Evolutionary conservation across 2,797 vertebrate genomes (phyloP).

Genomic region (Psittacula echo): DNA sequence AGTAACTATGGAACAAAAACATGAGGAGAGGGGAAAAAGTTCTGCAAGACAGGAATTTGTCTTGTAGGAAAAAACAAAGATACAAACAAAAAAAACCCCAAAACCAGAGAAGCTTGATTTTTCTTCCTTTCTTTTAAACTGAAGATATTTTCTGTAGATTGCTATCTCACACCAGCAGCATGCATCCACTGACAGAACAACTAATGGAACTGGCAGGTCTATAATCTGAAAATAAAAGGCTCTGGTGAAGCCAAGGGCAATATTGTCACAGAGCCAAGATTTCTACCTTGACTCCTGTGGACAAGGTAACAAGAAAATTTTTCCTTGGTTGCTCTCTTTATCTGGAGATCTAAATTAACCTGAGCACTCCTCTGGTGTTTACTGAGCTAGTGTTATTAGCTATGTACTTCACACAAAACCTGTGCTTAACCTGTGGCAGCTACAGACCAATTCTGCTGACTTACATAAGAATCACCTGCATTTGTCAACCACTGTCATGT

Average conservation of each 20-base stretch:
- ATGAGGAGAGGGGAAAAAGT: accelerated
- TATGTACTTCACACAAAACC: not conserved
- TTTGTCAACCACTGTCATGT: not conserved
- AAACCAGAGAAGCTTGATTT: not conserved
- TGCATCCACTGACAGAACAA: not conserved
- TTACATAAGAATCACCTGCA: not conserved
- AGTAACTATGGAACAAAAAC: not conserved
- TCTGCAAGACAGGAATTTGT: not conserved
- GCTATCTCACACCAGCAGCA: not conserved
- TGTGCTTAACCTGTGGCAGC: not conserved
- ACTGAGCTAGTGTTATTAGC: not conserved
- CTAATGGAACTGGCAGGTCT: not conserved
- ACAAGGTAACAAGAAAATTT: not conserved
- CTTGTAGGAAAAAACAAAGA: not conserved
- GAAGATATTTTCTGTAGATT: not conserved
- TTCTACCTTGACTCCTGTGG: not conserved
- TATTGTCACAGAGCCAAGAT: not conserved
- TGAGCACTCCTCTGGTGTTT: not conserved
- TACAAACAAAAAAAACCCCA: not conserved
- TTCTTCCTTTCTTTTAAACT: not conserved
- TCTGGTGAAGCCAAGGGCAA: not conserved
- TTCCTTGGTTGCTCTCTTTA: not conserved
- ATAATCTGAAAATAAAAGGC: not conserved
- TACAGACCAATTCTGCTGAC: not conserved
- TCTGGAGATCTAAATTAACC: constrained; percentile 59